Conservation (phyloP, 1,140 invertebrate species). For the Chrysoperla carnea region DNA sequence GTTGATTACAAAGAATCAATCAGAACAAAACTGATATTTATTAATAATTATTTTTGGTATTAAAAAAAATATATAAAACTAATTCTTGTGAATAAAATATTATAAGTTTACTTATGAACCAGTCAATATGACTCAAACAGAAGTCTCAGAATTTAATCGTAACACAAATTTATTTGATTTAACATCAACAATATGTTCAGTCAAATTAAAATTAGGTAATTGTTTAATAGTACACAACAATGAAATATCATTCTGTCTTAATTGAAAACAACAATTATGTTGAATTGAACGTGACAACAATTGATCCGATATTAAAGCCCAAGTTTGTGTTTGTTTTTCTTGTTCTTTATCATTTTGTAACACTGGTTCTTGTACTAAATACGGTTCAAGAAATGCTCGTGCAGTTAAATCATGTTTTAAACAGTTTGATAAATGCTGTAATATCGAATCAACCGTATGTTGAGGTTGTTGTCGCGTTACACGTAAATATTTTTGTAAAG, state of each 20-base stretch:
- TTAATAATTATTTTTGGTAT: no score
- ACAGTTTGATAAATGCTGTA: conserved; percentile 72
- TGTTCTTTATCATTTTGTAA: conserved; percentile 63
- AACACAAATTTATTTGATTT: conserved; percentile 92
- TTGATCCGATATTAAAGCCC: conserved; percentile 86
- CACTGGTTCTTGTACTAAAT: conserved; percentile 59
- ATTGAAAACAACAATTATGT: conserved; percentile 71
- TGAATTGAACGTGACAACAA: conserved; percentile 68
- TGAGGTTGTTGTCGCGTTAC: conserved; percentile 89
- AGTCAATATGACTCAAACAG: conserved; percentile 53
- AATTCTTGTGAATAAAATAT: no score
- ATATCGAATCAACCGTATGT: conserved; percentile 84
- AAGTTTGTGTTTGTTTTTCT: conserved; percentile 54
- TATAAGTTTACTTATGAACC: no score
- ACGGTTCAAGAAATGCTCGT: conserved; percentile 80
- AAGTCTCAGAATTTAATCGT: conserved; percentile 88
- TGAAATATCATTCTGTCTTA: conserved; percentile 85
- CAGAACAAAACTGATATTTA: no score
- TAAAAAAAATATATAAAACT: no score
- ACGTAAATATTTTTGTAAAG: conserved; percentile 89
- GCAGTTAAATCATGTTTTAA: conserved; percentile 86
- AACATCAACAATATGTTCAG: conserved; percentile 89
- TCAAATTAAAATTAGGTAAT: conserved; percentile 83
- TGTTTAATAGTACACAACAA: conserved; percentile 69
- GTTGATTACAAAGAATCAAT: no score